These are phyloP conservation scores for Nipponacmea schrenckii DNA, from an alignment of 2,888 invertebrate genomes.

Conservation along the genomic window DNA sequence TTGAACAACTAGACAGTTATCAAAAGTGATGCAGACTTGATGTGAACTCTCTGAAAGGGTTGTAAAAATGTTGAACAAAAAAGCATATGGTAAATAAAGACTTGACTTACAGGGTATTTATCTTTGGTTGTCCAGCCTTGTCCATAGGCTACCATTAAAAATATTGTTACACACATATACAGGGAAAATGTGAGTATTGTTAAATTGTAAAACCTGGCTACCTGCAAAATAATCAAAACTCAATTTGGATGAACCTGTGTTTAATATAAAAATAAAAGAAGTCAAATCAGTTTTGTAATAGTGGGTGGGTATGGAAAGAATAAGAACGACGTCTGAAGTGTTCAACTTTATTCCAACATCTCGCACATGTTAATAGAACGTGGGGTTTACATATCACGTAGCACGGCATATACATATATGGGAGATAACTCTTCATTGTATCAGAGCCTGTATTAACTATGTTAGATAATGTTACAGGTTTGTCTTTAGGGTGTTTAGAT, in stretches of 20 bases:
- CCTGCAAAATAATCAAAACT: slow-evolving; percentile 28
- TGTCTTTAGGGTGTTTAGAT: too few relatives aligned
- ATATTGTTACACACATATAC: slow-evolving; percentile 31
- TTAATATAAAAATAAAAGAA: not conserved
- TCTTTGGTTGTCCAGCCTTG: slow-evolving; percentile 38
- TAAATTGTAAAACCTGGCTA: slow-evolving; percentile 41
- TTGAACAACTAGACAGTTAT: too few relatives aligned
- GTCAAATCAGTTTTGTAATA: not conserved
- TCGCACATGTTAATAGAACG: too few relatives aligned
- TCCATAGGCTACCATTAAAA: slow-evolving; percentile 39
- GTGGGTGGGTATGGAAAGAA: too few relatives aligned
- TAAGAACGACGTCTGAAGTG: too few relatives aligned
- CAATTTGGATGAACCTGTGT: not conserved
- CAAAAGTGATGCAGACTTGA: not conserved
- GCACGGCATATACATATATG: not conserved
- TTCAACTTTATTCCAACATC: too few relatives aligned
- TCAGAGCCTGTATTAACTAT: too few relatives aligned
- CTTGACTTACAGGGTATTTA: slow-evolving; percentile 34
- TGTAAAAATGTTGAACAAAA: not conserved
- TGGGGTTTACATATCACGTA: too few relatives aligned
- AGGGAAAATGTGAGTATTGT: slow-evolving; percentile 36
- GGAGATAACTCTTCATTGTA: too few relatives aligned
- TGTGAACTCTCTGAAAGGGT: slow-evolving; percentile 6
- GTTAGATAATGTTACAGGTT: too few relatives aligned
- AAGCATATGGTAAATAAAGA: too few relatives aligned